Conservation (phyloP, 2,888 invertebrate species). For the Polyommatus iphigenia region DNA sequence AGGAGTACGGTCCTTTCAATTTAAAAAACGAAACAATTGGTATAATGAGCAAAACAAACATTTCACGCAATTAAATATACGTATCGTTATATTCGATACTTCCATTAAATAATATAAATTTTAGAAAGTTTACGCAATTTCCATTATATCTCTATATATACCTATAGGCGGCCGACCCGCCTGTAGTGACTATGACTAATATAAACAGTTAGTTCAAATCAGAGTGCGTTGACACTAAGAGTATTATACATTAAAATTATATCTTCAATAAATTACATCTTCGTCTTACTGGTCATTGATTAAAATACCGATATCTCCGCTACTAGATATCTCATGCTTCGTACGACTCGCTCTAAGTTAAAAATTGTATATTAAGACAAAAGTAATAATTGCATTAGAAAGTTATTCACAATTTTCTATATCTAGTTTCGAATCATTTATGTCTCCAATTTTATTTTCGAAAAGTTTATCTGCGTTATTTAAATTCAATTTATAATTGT, state of each 20-base stretch:
- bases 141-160: constrained; percentile 29
- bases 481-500: constrained; percentile 37
- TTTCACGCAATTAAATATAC: constrained; percentile 31
- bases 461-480: background rate
- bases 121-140: constrained; percentile 30
- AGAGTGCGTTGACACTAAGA: constrained; percentile 20
- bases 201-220: constrained; percentile 17
- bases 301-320: constrained; percentile 24
- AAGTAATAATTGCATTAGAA: constrained; percentile 22
- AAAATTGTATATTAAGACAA: constrained; percentile 23
- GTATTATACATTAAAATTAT: constrained; percentile 29
- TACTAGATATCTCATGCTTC: constrained; percentile 10
- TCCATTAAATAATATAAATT: constrained; percentile 30
- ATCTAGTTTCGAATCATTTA: constrained; percentile 10
- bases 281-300: constrained; percentile 24
- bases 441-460: background rate
- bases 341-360: constrained; percentile 15
- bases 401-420: constrained; percentile 4
- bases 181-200: constrained; percentile 10
- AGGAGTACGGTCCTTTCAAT: constrained; percentile 32
- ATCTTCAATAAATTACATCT: constrained; percentile 27
- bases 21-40: constrained; percentile 23
- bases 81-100: constrained; percentile 26
- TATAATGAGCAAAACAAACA: constrained; percentile 23
- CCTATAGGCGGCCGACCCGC: background rate